These are phyloP conservation scores for Drosophila fulvimacula DNA, from an alignment of 2,888 invertebrate genomes.

Conservation along the genomic window DNA sequence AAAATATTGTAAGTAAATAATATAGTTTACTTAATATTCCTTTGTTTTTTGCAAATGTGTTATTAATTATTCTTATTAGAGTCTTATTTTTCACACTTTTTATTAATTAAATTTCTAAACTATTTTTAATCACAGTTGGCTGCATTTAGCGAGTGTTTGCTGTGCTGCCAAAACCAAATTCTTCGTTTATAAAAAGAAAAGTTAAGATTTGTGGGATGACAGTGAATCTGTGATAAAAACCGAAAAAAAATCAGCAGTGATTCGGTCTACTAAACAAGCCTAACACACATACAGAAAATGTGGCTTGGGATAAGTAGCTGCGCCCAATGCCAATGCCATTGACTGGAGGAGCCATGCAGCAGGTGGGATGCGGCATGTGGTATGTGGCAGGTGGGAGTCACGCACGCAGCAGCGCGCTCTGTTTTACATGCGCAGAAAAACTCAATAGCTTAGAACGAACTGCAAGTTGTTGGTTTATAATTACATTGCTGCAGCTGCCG, in stretches of 20 bases:
- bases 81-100: too few relatives aligned
- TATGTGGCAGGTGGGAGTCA: constrained; percentile 37
- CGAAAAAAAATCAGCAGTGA: constrained; percentile 41
- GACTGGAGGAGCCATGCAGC: constrained; percentile 7
- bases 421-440: constrained; percentile 62
- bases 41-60: too few relatives aligned
- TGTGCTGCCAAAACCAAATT: constrained; percentile 4
- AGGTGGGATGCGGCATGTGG: constrained; percentile 5
- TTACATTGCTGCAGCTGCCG: constrained; percentile 41
- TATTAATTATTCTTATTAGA: too few relatives aligned
- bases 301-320: constrained; percentile 16
- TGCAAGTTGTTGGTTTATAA: constrained; percentile 56
- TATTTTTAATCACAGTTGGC: too few relatives aligned
- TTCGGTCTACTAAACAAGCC: constrained; percentile 71
- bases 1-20: too few relatives aligned
- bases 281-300: constrained; percentile 21
- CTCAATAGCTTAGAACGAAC: constrained; percentile 80
- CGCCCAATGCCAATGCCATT: constrained; percentile 38
- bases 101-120: too few relatives aligned
- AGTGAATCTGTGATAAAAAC: constrained; percentile 63
- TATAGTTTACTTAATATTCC: too few relatives aligned
- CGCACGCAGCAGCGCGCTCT: constrained; percentile 52
- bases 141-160: not conserved
- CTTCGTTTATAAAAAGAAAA: constrained; percentile 64
- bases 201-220: constrained; percentile 51